Evolutionary conservation across 2,888 invertebrate species (phyloP), one percentile per base, ranked within the genome.

Genomic region (Fissipunctia ypsillon): DNA sequence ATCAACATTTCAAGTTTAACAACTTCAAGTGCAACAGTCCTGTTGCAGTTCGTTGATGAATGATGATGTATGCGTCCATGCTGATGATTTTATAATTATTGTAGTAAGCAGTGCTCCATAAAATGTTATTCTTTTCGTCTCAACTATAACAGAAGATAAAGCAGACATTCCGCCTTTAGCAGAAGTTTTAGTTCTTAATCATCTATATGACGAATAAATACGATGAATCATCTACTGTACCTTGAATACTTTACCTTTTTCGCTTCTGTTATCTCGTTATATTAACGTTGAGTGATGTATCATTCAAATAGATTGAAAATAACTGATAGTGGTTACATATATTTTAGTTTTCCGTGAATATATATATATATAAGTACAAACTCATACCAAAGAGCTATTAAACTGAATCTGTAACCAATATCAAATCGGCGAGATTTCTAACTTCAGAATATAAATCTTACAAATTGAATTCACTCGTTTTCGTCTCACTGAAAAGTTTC

Each of bases 111-210:
- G 61, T 28, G n/a, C 19, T 64, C 10, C 7, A 41, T 6, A 72
- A 38, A 31, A 25, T 16, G 5, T 35, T 14, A 12, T 50, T 14
- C 1, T 52, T 52, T 63, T 22, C 31, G n/a, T 57, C 10, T 61
- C n/a, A 38, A 45, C 3, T 22, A 59, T 31, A 31, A 79, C 38
- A 70, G 70, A 57, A 54, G 66, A 60, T 74, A 57, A 68, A 54
- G 28, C 10, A 59, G 35, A 59, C 45, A 60, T 70, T 59, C 65
- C 63, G 25, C 19, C 56, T 69, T 63, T n/a, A 70, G 35, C 54
- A 80, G 61, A 70, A 63, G 77, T 83, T 81, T 83, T 56, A 75
- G 71, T 63, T 82, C 76, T 81, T 87, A 87, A 76, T 87, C 85
- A 86, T 77, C 73, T 19, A 59, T 60, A 69, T 83, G 83, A 86